Evolutionary conservation across 2,888 invertebrate genomes (phyloP), one percentile per base, ranked within the genome.

Genomic region (Limnephilus rhombicus): DNA sequence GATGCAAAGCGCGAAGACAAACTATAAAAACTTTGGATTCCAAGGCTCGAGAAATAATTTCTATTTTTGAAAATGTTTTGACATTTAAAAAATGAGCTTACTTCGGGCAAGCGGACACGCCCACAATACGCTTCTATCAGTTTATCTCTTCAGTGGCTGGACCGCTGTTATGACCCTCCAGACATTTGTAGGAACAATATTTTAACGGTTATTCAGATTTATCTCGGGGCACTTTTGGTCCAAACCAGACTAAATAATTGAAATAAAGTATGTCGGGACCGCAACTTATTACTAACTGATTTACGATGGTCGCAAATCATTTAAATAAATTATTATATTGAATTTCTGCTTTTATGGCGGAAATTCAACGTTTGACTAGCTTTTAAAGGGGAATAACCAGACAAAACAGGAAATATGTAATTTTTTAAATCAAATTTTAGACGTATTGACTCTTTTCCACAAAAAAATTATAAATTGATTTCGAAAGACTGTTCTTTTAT

Each of bases 161-260:
- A 9, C 80, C 18, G 34, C 68, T 80, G 88, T 80, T 34, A 89
- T 37, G 37, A 41, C 37, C n/a, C 88, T 89, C 88, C 45, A 34
- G 88, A 89, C 34, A 80, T n/a, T 89, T 80, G 80, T 80, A 18
- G 31, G 37, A 37, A 80, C 80, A n/a, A 88, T 89, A 89, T 80
- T 31, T 89, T 89, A 34, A 89, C 88, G 41, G 68, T 80, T 37
- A 31, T 31, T 68, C 34, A 80, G 86, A 86, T 86, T 86, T 86
- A 86, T 86, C 82, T 34, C 7, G 82, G 82, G 3, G 82, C 82
- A 34, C 82, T 34, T 18, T 15, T 31, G 29, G 2, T 15, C 82
- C 34, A 31, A 29, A 82, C 82, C 29, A 34, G 34, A 34, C 82
- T 82, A 34, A 34, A 34, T 31, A 82, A 34, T 34, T 82, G 82